phyloP scores from a whole-genome alignment of 2,888 invertebrate genomes.

The Lithophane leautieri region DNA sequence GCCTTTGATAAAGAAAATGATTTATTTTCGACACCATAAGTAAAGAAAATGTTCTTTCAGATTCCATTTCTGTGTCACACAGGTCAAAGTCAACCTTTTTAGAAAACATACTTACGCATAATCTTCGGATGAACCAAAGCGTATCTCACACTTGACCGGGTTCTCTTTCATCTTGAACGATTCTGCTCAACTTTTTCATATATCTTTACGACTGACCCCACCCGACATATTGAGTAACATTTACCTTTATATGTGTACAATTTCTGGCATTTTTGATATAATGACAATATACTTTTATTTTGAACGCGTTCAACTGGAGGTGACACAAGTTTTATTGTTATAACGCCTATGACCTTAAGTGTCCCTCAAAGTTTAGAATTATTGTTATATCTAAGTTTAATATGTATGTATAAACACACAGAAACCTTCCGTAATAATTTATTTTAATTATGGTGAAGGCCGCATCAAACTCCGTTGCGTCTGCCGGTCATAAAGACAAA shows the following conservation, averaged over 20 bases:
- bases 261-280: constrained; percentile 25
- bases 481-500: too few relatives aligned
- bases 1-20: background rate
- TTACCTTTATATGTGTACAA: constrained; percentile 46
- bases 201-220: constrained; percentile 64
- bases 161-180: constrained; percentile 66
- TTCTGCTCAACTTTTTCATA: constrained; percentile 57
- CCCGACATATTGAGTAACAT: constrained; percentile 55
- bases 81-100: constrained; percentile 41
- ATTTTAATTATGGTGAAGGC: background rate
- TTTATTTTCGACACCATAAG: constrained; percentile 14
- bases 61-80: constrained; percentile 26
- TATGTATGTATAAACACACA: background rate
- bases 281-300: background rate
- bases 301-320: too few relatives aligned
- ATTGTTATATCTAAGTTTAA: background rate
- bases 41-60: constrained; percentile 15
- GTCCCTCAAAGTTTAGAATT: too few relatives aligned
- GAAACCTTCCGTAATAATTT: background rate
- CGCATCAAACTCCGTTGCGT: too few relatives aligned
- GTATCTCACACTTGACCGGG: constrained; percentile 62
- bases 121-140: constrained; percentile 59
- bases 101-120: constrained; percentile 53
- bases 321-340: too few relatives aligned
- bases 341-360: too few relatives aligned